Base-by-base conservation (phyloP, 2,113 vertebrate genomes). In the Amblyopsis rosae region DNA sequence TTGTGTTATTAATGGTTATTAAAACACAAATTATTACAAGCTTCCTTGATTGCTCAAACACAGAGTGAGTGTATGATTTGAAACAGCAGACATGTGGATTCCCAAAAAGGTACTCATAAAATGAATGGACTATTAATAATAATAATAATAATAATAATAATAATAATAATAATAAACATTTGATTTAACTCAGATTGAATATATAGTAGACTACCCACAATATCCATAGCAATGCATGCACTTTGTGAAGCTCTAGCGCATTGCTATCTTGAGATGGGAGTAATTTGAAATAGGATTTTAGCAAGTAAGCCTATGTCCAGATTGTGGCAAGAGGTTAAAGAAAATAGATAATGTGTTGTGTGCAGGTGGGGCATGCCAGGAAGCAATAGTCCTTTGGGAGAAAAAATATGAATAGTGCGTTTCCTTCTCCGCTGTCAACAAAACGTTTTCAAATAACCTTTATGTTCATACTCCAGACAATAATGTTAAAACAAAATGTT, bases 121-220 rank as follows among this genome's bases (percentile, higher is more conserved):
- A 70, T 50, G 15, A 26, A 12, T 7, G n/a, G 12, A 50, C 15
- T 9, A 62, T 45, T 4, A 26, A 26, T 26, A 26, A 26, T 26
- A 26, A 26, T 26, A 26, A 26, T 26, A 26, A 26, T 26, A 26
- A 26, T 26, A 26, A 26, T 26, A 26, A 26, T 26, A 26, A 26
- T 26, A 26, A 26, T 26, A 60, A 62, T n/a, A 11, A 48, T 26
- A 62, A 26, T 45, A 56, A 59, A 68, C 35, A 59, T 54, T 4
- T 1, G 35, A 12, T 13, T 4, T 12, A 35, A 19, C 26, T 26
- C 26, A 26, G 26, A 26, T 26, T 26, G 26, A 26, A 26, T 1
- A 26, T 26, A 26, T 26, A 26, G 26, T 26, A 26, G 1, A 26
- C 2, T 26, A 26, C 26, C 26, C 26, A 26, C 26, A 26, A 26